Evolutionary conservation across 1,140 invertebrate genomes (phyloP).

Genomic region (Papilio helenus): DNA sequence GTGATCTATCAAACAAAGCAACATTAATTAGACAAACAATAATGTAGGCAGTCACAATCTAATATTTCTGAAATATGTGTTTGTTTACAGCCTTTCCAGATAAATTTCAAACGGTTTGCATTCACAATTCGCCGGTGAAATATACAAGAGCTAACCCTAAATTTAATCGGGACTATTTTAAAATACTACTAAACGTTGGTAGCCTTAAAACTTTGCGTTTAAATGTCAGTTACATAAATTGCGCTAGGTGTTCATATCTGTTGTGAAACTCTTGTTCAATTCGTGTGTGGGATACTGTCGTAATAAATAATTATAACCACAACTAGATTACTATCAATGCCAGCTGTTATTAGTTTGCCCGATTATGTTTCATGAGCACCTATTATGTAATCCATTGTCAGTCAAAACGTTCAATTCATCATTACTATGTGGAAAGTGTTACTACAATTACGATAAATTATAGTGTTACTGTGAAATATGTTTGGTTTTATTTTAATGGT

Average conservation of each 20-base stretch:
- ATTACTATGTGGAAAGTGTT: conserved; percentile 1
- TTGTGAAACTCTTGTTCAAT: conserved; percentile 14
- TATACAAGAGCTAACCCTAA: neutral
- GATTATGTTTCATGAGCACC: conserved; percentile 23
- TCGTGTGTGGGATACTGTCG: conserved; percentile 20
- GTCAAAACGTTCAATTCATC: conserved; percentile 19
- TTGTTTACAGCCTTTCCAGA: neutral
- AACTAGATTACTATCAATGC: conserved; percentile 24
- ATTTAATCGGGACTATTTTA: conserved; percentile 1
- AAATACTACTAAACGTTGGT: neutral
- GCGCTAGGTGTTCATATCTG: neutral
- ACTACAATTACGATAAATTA: neutral
- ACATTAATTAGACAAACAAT: no score
- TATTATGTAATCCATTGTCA: conserved; percentile 19
- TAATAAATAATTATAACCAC: conserved; percentile 23
- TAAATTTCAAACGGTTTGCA: neutral
- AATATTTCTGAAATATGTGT: neutral
- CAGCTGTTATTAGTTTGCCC: conserved; percentile 8
- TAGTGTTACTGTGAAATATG: neutral
- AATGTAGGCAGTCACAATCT: no score
- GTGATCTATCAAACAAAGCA: no score
- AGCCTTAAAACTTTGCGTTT: neutral
- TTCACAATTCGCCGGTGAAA: neutral
- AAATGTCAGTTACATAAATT: conserved; percentile 25
- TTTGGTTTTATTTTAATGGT: neutral